These are phyloP conservation scores for Cinclus cinclus DNA, from an alignment of 2,113 vertebrate genomes.

Conservation along the genomic window DNA sequence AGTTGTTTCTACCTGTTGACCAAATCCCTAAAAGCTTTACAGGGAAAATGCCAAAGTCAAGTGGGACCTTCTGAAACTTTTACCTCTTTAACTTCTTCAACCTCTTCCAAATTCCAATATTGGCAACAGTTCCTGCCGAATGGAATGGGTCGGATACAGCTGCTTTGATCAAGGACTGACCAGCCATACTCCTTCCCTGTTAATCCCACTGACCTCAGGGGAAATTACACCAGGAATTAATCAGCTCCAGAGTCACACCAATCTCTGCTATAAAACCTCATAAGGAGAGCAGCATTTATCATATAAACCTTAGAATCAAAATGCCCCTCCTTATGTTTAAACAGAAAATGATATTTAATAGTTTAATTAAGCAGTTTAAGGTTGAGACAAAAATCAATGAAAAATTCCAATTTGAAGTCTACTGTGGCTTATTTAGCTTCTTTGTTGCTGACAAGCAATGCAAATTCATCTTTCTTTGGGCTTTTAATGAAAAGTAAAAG, in stretches of 20 bases:
- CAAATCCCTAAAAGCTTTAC: neutral
- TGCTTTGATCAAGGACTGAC: neutral
- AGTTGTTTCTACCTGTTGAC: neutral
- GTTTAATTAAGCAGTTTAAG: neutral
- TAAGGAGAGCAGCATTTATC: neutral
- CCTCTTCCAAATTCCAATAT: neutral
- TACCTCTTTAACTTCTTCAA: neutral
- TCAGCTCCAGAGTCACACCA: neutral
- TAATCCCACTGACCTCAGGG: neutral
- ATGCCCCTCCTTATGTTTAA: neutral
- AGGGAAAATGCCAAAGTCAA: neutral
- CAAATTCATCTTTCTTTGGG: neutral
- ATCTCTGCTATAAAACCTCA: neutral
- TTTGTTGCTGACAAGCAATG: neutral
- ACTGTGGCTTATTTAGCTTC: neutral
- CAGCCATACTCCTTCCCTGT: neutral
- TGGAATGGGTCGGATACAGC: neutral
- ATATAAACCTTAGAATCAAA: neutral
- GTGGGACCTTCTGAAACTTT: neutral
- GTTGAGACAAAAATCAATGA: neutral
- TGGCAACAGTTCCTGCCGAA: neutral
- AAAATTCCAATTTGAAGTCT: neutral
- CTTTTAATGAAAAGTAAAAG: neutral
- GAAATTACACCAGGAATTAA: neutral
- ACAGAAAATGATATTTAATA: conserved; percentile 1